Base-by-base conservation (phyloP, 2,797 vertebrate species). In the Carcharodon carcharias region DNA sequence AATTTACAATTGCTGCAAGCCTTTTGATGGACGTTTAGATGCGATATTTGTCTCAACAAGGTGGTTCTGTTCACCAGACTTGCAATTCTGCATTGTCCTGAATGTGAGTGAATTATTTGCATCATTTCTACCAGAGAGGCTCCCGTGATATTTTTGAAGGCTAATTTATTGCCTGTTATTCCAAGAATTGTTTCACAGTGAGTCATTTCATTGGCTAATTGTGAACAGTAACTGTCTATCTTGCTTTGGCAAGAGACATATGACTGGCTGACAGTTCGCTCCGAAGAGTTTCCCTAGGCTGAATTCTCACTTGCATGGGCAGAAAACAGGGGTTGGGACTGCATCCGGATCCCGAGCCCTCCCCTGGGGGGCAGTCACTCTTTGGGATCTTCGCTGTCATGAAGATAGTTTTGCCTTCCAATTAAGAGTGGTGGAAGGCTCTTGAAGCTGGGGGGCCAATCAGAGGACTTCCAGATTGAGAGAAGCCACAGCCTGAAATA, bases 41-140 rank as follows among this genome's bases (percentile, higher is more conserved):
- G 21, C 67, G 91, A 93, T 93, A 3, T 40, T 40, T 93, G 21
- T 45, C 63, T 93, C n/a, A 93, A 67, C 91, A 67, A 67, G 63
- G 63, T 93, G n/a, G n/a, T 40, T 21, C 63, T 93, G 61, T 93
- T 93, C 45, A 23, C 91, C 91, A 93, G 21, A 65, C 61, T 93
- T 93, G 61, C 61, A 93, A 23, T 45, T 67, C 91, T 93, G 45
- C n/a, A 45, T 93, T 65, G n/a, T 23, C n/a, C 23, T 40, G n/a
- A 67, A 40, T 21, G 63, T 93, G 63, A 40, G 91, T 40, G 91
- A 67, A 67, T 93, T 63, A 93, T 18, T 67, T 67, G 63, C 67
- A 40, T 93, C 91, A 93, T 21, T 50, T 50, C 8, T 65, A 67
- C n/a, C n/a, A 9, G 35, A 65, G 7, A 93, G 61, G 63, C 35